Evolutionary conservation across 2,888 invertebrate species (phyloP), one percentile per base, ranked within the genome.

Genomic region (Lasioglossum leucozonium): DNA sequence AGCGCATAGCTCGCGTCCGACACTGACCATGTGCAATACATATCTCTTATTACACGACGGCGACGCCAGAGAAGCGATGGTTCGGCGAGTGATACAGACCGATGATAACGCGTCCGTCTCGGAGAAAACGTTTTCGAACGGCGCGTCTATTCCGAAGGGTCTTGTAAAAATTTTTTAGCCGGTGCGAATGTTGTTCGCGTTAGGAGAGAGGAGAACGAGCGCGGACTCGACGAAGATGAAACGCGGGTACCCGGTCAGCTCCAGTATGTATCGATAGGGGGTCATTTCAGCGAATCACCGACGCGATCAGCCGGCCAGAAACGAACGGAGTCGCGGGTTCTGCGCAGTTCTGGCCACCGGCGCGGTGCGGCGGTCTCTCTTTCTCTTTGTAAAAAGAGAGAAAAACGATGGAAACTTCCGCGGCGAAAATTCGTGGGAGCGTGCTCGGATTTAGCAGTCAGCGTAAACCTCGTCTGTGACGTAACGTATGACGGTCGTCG

Each of bases 341-440:
- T 85, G 80, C 85, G 77, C 84, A 83, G 69, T n/a, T n/a, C n/a
- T n/a, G n/a, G n/a, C n/a, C n/a, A n/a, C n/a, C n/a, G n/a, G n/a
- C n/a, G n/a, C n/a, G n/a, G n/a, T n/a, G n/a, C n/a, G n/a, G n/a
- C n/a, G n/a, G n/a, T n/a, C n/a, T n/a, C 13, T 30, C 58, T 11
- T 26, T 26, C 58, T 2, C 16, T 58, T 58, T 16, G 58, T 13
- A 18, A 18, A 65, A 65, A 3, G 18, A 10, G 72, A 37, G 34
- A n/a, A 47, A 16, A 55, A 34, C 22, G 55, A 26, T 77, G 85
- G 85, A 84, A 85, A 85, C 22, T 84, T 84, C 85, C 76, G 62
- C 69, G 69, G 26, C 69, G 62, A 79, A 42, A 42, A 72, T 76
- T 69, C 58, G 85, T 30, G 72, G 55, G 42, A 75, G 67, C 34